Evolutionary conservation across 2,797 vertebrate species (phyloP).

Genomic region (Pteronotus mesoamericanus): DNA sequence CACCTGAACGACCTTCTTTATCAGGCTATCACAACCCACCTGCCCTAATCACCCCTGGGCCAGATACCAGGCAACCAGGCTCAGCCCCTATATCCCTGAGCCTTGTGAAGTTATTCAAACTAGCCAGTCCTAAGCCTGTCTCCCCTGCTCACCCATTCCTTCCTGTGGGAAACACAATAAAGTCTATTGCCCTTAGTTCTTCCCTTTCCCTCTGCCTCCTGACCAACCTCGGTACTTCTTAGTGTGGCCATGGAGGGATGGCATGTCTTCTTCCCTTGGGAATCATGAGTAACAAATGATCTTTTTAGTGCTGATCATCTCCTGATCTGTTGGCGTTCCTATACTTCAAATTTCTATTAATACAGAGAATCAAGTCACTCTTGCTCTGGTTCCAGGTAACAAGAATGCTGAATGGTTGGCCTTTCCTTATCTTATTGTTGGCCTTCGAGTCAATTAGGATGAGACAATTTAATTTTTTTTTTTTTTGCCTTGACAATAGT

Average conservation of each 20-base stretch:
- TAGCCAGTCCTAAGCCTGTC: not conserved
- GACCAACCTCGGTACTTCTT: not conserved
- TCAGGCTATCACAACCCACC: not conserved
- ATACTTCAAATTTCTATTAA: not conserved
- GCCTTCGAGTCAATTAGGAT: not conserved
- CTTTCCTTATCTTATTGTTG: not conserved
- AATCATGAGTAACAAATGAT: not conserved
- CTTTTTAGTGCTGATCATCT: not conserved
- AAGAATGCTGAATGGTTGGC: not conserved
- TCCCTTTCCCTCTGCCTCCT: not conserved
- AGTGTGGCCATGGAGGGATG: fast-evolving
- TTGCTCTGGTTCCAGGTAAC: not conserved
- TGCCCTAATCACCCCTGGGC: not conserved
- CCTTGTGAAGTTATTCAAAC: not conserved
- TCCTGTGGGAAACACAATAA: not conserved
- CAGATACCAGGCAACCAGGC: not conserved
- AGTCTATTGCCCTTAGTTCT: not conserved
- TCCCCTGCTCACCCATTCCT: not conserved
- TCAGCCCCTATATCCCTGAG: not conserved
- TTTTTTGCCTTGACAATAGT: not conserved
- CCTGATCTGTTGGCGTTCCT: not conserved
- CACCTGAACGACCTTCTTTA: not conserved
- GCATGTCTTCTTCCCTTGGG: not conserved
- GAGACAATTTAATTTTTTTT: not conserved
- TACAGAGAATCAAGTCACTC: not conserved